Evolutionary conservation across 2,888 invertebrate species (phyloP), one percentile per base, ranked within the genome.

Genomic region (Eudemis profundana): DNA sequence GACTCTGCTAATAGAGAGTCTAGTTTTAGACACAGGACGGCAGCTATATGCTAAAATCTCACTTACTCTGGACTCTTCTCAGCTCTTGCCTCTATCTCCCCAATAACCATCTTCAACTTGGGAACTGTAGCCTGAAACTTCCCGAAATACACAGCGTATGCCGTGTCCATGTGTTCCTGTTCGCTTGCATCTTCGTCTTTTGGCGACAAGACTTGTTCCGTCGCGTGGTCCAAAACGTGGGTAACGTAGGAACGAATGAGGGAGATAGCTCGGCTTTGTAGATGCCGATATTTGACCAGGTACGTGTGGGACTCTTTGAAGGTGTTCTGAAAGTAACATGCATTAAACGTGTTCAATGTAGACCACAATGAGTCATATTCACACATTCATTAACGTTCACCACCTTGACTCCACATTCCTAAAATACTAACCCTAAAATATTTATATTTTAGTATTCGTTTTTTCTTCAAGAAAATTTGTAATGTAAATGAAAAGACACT

Each of bases 51-150:
- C n/a, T n/a, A n/a, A n/a, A n/a, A n/a, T n/a, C n/a, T 10, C 8
- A 93, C 94, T 92, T 90, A 98, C 94, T 97, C 97, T 40, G 94
- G 90, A 80, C 95, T 95, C 67, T 93, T 94, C 56, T 95, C 94
- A 0, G 95, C 93, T 60, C 98, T 93, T 1, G 93, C 91, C 85
- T 99, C 98, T 23, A 99, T 93, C 75, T 98, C 95, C 68, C 95
- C 94, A 46, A 98, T 95, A 7, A 99, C 94, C 66, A 95, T 94
- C 75, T 95, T 96, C 0, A 98, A 93, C 81, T 97, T 96, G 0
- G 96, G 95, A 0, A 98, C 96, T n/a, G 97, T 96, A 0, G 97
- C 96, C 83, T 98, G 97, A 83, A 99, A 99, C 87, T 98, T 97
- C 0, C 98, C 98, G 80, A 99, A 99, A 79, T 97, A 98, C 36